Base-by-base conservation (phyloP, 1,140 invertebrate genomes). In the Trachelipus rathkii region DNA sequence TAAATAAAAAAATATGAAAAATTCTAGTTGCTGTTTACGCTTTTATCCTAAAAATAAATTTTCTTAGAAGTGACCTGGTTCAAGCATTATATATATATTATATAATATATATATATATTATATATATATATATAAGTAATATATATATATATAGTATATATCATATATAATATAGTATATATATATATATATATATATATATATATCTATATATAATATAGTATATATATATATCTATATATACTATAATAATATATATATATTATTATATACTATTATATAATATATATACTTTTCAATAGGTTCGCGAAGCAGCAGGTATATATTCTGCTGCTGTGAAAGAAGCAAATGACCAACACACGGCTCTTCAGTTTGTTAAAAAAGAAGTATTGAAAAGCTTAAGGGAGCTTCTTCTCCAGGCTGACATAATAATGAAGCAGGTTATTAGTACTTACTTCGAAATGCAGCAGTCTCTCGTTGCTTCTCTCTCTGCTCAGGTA, bases 381-480 rank as follows among this genome's bases (percentile, higher is more conserved):
- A 84, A 79, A 19, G 85, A 87, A 73, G 82, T 88, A 13, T 78
- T 89, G 24, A 83, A 84, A 66, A 84, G 85, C 81, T 82, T 87
- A n/a, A 83, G 87, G 46, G 88, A 89, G 78, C 84, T 89, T 50
- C 86, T 89, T 60, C 79, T 84, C 46, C 84, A 85, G 50, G 87
- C 86, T 83, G 88, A 89, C 81, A 84, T 87, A 79, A 86, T 86
- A 10, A 86, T 89, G 81, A 88, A 88, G 84, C 83, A 84, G 2
- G 87, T 86, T 4, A 88, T 87, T 13, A 85, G 87, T 50, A 84
- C 84, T 9, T 89, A 89, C 80, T 89, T 89, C 83, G 85, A 88
- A 78, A 83, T 88, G 44, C 85, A 88, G 72, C 87, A 89, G 74
- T 86, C 85, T 11, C 83, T 87, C 0, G 83, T 84, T 15, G 85